Base-by-base conservation (phyloP, 2,797 vertebrate genomes). In the Cuniculus paca region DNA sequence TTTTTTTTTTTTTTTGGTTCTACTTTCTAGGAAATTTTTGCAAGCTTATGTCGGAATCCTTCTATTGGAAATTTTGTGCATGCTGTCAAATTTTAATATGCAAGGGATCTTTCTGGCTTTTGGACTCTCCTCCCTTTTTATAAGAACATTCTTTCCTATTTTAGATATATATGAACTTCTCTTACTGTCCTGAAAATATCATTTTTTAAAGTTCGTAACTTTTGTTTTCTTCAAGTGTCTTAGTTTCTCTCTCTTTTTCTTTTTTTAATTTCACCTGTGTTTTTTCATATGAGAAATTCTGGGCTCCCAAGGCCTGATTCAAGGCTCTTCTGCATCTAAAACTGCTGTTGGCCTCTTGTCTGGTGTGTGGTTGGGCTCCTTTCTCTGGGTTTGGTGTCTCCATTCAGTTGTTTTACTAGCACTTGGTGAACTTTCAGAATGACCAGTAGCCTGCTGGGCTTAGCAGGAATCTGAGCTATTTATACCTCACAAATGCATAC, bases 81-180 rank as follows among this genome's bases (percentile, higher is more conserved):
- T 17, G 34, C 36, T 42, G 6, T 58, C 48, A 65, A 31, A 36
- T 50, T 60, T 90, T 81, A 78, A 56, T 92, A 72, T 68, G 54
- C 10, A 54, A 74, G 39, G 26, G 26, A 22, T 72, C 63, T 79
- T 68, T 24, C 14, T 6, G 70, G 39, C 39, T 83, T 24, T 70
- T 39, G 10, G 36, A 63, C 13, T 56, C 68, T 63, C 6, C 82
- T 63, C 75, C 42, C 48, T 63, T 91, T 80, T 52, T 50, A 70
- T 61, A 28, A 52, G 52, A 93, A 82, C 65, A 92, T 28, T 88
- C 8, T 22, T 88, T 82, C 78, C 72, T 70, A 58, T 88, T 86
- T 93, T 61, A 58, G 72, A n/a, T 11, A 12, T 26, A 60, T 34
- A 42, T 70, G 19, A 70, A 54, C 88, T 75, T 93, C 63, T 95